Conservation (phyloP, 2,113 vertebrate genomes). For the Prionailurus bengalensis region DNA sequence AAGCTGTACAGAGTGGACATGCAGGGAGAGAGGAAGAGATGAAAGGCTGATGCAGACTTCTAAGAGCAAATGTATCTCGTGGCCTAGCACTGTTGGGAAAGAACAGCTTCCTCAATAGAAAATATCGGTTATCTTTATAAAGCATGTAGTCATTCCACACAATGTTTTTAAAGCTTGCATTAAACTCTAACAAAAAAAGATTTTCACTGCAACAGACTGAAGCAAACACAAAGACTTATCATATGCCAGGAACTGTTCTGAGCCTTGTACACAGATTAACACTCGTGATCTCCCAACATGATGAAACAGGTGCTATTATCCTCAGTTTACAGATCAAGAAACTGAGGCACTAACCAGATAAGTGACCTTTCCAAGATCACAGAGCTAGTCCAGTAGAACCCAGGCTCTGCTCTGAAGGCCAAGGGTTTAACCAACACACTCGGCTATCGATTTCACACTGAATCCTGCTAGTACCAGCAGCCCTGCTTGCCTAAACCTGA, state of each 20-base stretch:
- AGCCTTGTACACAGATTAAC: background rate
- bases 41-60: constrained; percentile 42
- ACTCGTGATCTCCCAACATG: background rate
- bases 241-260: background rate
- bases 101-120: background rate
- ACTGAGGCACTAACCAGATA: background rate
- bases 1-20: constrained; percentile 80
- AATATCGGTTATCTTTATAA: background rate
- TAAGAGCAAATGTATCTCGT: background rate
- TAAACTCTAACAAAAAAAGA: background rate
- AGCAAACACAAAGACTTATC: background rate
- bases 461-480: accelerated
- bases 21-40: constrained; percentile 68
- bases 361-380: background rate
- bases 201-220: background rate
- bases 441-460: too few relatives aligned
- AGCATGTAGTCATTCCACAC: background rate
- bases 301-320: background rate
- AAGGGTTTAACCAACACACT: background rate
- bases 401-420: background rate
- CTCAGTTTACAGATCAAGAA: background rate
- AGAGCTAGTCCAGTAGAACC: background rate
- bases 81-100: background rate
- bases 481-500: background rate
- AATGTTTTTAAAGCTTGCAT: background rate